A percentile compares a stretch with the other conserved stretches of the same genome.
Conservation (phyloP, 1,140 invertebrate genomes). For the Elymnias hypermnestra region DNA sequence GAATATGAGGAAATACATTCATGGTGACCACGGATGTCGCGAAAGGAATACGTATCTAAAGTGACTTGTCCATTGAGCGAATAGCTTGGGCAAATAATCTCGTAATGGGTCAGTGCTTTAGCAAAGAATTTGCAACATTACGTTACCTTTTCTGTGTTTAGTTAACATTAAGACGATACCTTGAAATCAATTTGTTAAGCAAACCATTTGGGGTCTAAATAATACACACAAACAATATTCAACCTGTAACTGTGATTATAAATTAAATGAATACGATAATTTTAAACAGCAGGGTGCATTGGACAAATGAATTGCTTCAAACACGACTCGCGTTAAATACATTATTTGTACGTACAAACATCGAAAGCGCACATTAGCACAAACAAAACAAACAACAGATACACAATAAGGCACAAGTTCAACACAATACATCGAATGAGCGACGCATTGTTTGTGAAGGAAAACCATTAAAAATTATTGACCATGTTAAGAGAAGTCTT, state of each 20-base stretch:
- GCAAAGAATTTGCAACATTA: too few species aligned
- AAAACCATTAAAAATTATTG: constrained; percentile 65
- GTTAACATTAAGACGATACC: too few species aligned
- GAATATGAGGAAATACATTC: too few species aligned
- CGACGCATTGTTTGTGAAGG: constrained; percentile 31
- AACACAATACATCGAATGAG: constrained; percentile 45
- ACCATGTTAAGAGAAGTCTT: constrained; percentile 22
- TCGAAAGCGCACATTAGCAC: constrained; percentile 49
- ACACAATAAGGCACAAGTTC: constrained; percentile 9
- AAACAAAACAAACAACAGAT: constrained; percentile 40
- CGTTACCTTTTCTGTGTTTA: too few species aligned
- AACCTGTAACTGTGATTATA: constrained; percentile 7
- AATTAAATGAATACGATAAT: constrained; percentile 9
- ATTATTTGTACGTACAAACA: constrained; percentile 39
- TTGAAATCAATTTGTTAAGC: too few species aligned
- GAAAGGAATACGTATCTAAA: too few species aligned
- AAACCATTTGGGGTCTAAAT: too few species aligned
- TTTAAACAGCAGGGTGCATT: constrained; percentile 29
- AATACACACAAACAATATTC: too few species aligned
- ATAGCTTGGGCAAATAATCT: too few species aligned
- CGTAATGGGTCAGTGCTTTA: too few species aligned
- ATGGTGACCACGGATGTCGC: too few species aligned
- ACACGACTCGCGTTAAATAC: constrained; percentile 45
- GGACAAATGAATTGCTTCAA: constrained; percentile 17
- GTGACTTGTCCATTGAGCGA: too few species aligned